Percentiles rank a stretch among this genome's conserved stretches.
These are phyloP conservation scores for Heliocidaris tuberculata DNA, from an alignment of 35 echinoderm and acorn worm species.

Conservation along the genomic window DNA sequence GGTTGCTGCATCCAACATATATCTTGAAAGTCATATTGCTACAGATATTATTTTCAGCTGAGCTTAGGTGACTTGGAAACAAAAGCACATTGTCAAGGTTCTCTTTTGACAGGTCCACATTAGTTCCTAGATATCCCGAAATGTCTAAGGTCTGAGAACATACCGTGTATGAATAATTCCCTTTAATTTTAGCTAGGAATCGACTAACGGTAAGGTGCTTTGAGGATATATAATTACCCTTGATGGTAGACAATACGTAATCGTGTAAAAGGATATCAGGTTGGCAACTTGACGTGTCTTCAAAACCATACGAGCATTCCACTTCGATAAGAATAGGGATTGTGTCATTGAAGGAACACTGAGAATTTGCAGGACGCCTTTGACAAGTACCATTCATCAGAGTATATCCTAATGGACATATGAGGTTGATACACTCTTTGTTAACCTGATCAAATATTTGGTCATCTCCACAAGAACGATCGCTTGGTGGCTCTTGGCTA, in stretches of 20 bases:
- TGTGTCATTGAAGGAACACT: not conserved
- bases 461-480: not conserved
- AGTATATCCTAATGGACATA: not conserved
- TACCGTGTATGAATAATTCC: not conserved
- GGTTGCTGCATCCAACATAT: not conserved
- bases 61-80: not conserved
- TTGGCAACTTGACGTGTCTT: not conserved
- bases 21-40: not conserved
- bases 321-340: not conserved
- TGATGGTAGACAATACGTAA: not conserved
- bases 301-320: not conserved
- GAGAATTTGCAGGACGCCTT: not conserved
- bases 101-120: not conserved
- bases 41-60: not conserved
- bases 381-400: not conserved
- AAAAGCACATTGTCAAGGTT: not conserved
- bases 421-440: not conserved
- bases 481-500: not conserved
- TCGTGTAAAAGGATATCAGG: not conserved
- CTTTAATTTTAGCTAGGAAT: not conserved
- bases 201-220: not conserved
- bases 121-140: not conserved
- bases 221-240: not conserved
- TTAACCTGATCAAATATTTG: not conserved
- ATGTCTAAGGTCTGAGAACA: not conserved